Conservation (phyloP, 2,113 vertebrate species). For the mouse (Mus musculus) region DNA sequence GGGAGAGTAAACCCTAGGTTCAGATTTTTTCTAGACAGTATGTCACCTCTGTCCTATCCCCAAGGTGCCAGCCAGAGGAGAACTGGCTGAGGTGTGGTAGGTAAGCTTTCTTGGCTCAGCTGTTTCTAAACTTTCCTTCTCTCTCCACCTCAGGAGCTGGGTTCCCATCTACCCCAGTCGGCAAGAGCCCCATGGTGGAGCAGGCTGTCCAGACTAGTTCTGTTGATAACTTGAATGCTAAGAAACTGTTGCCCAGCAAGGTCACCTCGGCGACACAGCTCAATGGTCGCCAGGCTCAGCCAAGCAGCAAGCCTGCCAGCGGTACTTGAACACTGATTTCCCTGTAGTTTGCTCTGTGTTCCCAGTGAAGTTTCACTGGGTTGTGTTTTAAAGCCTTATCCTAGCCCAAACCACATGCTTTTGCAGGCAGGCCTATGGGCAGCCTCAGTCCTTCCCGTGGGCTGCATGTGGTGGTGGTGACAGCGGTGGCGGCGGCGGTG, state of each 20-base stretch:
- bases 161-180: slow-evolving; percentile 87
- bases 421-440: background rate
- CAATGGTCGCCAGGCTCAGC: slow-evolving; percentile 79
- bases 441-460: background rate
- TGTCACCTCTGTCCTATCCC: background rate
- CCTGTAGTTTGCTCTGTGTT: accelerated
- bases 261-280: slow-evolving; percentile 83
- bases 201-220: slow-evolving; percentile 96
- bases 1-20: background rate
- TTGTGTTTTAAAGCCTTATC: background rate
- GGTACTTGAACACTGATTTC: slow-evolving; percentile 28
- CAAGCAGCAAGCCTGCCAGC: slow-evolving; percentile 72
- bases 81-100: background rate
- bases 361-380: background rate
- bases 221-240: slow-evolving; percentile 85
- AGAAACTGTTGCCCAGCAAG: slow-evolving; percentile 86
- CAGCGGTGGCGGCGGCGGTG: background rate
- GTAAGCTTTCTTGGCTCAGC: background rate
- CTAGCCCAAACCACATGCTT: background rate
- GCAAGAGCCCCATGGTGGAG: slow-evolving; percentile 96
- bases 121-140: background rate
- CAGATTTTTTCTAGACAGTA: background rate
- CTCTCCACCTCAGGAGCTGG: slow-evolving; percentile 85
- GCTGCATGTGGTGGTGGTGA: background rate
- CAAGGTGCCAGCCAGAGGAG: background rate